These are phyloP conservation scores for Rhaphigaster nebulosa DNA, from an alignment of 2,888 invertebrate species.

Conservation along the genomic window DNA sequence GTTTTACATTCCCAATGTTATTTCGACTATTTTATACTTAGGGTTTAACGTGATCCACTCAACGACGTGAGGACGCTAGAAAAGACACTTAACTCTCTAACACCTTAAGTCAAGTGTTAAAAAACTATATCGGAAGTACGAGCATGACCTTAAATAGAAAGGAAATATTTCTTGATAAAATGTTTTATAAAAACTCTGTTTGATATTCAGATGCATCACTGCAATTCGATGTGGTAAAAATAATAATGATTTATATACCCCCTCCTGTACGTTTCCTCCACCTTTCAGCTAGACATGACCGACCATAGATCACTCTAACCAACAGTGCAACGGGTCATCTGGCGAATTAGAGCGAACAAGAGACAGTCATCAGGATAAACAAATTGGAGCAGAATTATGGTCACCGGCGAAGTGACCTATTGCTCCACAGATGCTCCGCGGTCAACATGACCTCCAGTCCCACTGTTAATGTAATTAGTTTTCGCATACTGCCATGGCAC, in stretches of 20 bases:
- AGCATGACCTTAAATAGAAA: background rate
- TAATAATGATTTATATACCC: background rate
- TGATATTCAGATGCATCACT: background rate
- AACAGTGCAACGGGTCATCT: background rate
- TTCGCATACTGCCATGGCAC: slow-evolving; percentile 11
- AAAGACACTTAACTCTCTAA: no score
- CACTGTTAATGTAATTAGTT: slow-evolving; percentile 28
- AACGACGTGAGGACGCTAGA: no score
- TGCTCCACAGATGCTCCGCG: background rate
- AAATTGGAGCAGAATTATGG: background rate
- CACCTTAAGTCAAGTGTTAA: no score
- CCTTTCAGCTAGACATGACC: background rate
- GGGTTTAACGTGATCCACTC: no score
- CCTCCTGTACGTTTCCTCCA: background rate
- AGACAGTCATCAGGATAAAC: background rate
- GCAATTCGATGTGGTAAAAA: background rate
- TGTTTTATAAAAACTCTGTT: background rate
- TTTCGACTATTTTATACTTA: no score
- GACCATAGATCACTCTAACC: background rate
- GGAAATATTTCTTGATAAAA: background rate
- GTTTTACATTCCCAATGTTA: no score
- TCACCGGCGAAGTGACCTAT: background rate
- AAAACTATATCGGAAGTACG: no score
- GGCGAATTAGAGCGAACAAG: background rate
- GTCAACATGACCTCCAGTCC: slow-evolving; percentile 10